Conservation (phyloP, 2,888 invertebrate species). For the Crioceris asparagi region DNA sequence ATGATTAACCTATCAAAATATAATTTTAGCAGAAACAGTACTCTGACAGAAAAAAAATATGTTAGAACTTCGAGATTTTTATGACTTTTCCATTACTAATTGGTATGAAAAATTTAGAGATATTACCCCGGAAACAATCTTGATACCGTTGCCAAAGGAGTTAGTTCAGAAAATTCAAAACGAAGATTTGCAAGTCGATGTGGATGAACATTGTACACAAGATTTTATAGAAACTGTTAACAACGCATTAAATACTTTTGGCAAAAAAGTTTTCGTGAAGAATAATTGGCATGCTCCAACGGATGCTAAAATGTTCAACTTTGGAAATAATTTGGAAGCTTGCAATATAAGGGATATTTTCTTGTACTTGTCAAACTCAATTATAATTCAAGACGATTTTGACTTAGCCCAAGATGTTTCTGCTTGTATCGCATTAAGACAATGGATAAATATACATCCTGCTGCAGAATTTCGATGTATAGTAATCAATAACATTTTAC, state of each 20-base stretch:
- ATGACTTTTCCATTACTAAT: constrained; percentile 30
- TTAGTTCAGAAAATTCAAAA: constrained; percentile 24
- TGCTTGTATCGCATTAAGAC: constrained; percentile 30
- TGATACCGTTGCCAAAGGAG: constrained; percentile 27
- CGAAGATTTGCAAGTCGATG: constrained; percentile 16
- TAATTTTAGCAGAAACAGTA: too few relatives aligned
- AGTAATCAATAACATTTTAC: constrained; percentile 31
- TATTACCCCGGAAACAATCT: constrained; percentile 26
- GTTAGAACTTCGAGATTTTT: constrained; percentile 30
- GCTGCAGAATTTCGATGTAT: constrained; percentile 36
- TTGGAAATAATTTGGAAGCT: constrained; percentile 31
- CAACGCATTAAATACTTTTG: constrained; percentile 27
- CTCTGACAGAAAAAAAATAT: constrained; percentile 7
- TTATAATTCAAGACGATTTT: constrained; percentile 31
- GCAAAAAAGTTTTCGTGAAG: constrained; percentile 31
- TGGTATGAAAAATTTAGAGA: constrained; percentile 32
- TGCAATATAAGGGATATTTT: constrained; percentile 29
- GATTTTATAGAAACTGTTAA: constrained; percentile 22
- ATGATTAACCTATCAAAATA: too few relatives aligned
- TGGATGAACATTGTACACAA: constrained; percentile 10
- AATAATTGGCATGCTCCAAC: constrained; percentile 36
- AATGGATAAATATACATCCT: constrained; percentile 35
- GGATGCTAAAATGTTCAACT: constrained; percentile 34
- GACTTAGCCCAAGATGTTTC: constrained; percentile 23
- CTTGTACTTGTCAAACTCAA: constrained; percentile 30